Percentiles rank a stretch among this genome's conserved stretches.
Conservation (phyloP, 2,797 vertebrate species). For the Epinephelus coioides region DNA sequence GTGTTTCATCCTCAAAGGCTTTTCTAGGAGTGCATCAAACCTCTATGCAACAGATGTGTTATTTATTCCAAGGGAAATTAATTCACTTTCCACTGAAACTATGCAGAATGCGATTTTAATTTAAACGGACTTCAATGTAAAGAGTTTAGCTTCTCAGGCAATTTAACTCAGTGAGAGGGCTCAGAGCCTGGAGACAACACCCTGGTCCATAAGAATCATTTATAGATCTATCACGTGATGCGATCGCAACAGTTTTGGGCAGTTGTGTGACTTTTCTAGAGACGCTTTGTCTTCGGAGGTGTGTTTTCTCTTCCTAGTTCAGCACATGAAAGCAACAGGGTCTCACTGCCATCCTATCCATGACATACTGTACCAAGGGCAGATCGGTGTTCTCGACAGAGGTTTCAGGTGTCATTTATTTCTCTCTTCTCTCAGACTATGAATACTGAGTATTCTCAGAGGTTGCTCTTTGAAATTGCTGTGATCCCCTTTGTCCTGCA, state of each 20-base stretch:
- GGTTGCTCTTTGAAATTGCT: slow-evolving; percentile 58
- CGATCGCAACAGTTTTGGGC: slow-evolving; percentile 22
- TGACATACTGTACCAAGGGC: slow-evolving; percentile 54
- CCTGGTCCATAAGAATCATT: slow-evolving; percentile 53
- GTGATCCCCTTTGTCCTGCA: slow-evolving; percentile 47
- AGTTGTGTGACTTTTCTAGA: slow-evolving; percentile 43
- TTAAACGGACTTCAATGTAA: slow-evolving; percentile 72
- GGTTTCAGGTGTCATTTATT: slow-evolving; percentile 64
- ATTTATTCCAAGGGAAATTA: slow-evolving; percentile 69
- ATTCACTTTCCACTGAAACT: slow-evolving; percentile 82
- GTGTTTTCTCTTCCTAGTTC: slow-evolving; percentile 44
- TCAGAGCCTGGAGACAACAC: slow-evolving; percentile 61
- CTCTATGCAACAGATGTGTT: slow-evolving; percentile 86
- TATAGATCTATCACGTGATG: slow-evolving; percentile 17
- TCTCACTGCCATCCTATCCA: slow-evolving; percentile 68
- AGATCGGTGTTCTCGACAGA: slow-evolving; percentile 50
- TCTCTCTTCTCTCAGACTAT: slow-evolving; percentile 67
- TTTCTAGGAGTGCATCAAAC: slow-evolving; percentile 82
- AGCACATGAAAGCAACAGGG: slow-evolving; percentile 65
- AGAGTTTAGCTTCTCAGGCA: slow-evolving; percentile 85
- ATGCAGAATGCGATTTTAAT: slow-evolving; percentile 83
- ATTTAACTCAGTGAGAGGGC: slow-evolving; percentile 77
- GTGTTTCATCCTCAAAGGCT: slow-evolving; percentile 38
- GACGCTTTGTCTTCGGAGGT: slow-evolving; percentile 31
- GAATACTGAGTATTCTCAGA: slow-evolving; percentile 81